phyloP scores from a whole-genome alignment of 2,113 vertebrate genomes.

The Speoplatyrhinus poulsoni region DNA sequence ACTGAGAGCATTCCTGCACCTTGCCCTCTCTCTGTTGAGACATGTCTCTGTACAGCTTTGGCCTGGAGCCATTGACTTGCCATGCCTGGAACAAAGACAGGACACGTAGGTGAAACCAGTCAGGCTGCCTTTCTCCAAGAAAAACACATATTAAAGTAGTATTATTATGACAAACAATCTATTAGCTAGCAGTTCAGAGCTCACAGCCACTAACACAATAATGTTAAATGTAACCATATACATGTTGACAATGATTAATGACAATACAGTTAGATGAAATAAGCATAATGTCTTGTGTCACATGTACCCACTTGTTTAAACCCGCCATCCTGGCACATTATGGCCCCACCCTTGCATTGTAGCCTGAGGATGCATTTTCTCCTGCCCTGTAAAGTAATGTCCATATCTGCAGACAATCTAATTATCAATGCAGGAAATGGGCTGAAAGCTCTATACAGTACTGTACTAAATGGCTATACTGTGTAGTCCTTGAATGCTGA shows the following conservation, averaged over 20 bases:
- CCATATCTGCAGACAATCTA: conserved; percentile 41
- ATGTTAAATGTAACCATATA: too few species aligned
- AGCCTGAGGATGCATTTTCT: conserved; percentile 27
- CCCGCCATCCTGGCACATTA: background rate
- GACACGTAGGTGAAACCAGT: conserved; percentile 70
- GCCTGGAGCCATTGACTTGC: conserved; percentile 81
- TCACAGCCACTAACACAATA: too few species aligned
- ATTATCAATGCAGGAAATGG: conserved; percentile 59
- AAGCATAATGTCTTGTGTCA: too few species aligned
- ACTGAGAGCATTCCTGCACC: conserved; percentile 65
- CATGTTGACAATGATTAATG: too few species aligned
- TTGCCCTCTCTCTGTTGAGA: conserved; percentile 59
- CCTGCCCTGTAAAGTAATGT: conserved; percentile 22
- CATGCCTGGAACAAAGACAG: conserved; percentile 83
- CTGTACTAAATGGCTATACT: background rate
- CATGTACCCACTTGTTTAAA: background rate
- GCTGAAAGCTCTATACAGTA: conserved; percentile 30
- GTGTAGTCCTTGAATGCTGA: background rate
- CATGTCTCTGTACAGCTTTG: conserved; percentile 80
- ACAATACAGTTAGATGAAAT: too few species aligned
- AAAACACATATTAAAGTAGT: too few species aligned
- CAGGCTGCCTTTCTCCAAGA: conserved; percentile 17
- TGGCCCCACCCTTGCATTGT: background rate
- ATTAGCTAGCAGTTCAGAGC: too few species aligned
- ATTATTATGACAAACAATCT: too few species aligned